Evolutionary conservation across 2,888 invertebrate genomes (phyloP), one percentile per base, ranked within the genome.

Genomic region (Platycheirus rosarum): DNA sequence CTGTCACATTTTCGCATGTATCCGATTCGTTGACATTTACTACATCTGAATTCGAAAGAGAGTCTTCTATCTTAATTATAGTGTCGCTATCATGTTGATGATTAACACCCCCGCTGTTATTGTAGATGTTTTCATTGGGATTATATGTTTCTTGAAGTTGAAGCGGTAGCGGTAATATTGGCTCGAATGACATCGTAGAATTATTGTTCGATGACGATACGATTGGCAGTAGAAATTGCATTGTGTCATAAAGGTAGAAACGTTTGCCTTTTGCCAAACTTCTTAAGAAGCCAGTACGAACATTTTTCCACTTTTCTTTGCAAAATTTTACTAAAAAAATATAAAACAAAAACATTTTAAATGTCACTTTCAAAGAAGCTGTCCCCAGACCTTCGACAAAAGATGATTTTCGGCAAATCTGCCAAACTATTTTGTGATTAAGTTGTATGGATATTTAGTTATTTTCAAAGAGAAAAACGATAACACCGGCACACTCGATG

Each of bases 301-400:
- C 85, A 53, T 85, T 86, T 13, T 84, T 82, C 85, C 85, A 85
- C 23, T 86, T 86, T 26, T 84, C 84, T 23, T 71, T 74, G 20
- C 85, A 85, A 49, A 68, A 62, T 8, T 29, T 32, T 3, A 78
- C 85, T 85, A 32, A 26, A 71, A 46, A 32, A 18, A 9, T 71
- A 70, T 62, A 62, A 23, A 65, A 13, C 23, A 18, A 20, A 18
- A 60, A 26, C 26, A 26, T 26, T 6, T 7, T 0, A 46, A 18
- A 37, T 11, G n/a, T n/a, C n/a, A n/a, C n/a, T n/a, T n/a, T n/a
- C n/a, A n/a, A n/a, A n/a, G n/a, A n/a, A n/a, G n/a, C n/a, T n/a
- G n/a, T n/a, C n/a, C n/a, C n/a, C n/a, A n/a, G n/a, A n/a, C n/a
- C n/a, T n/a, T n/a, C n/a, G n/a, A n/a, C n/a, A n/a, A n/a, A n/a